Evolutionary conservation across 2,888 invertebrate genomes (phyloP).

Genomic region (Bimastos eiseni): DNA sequence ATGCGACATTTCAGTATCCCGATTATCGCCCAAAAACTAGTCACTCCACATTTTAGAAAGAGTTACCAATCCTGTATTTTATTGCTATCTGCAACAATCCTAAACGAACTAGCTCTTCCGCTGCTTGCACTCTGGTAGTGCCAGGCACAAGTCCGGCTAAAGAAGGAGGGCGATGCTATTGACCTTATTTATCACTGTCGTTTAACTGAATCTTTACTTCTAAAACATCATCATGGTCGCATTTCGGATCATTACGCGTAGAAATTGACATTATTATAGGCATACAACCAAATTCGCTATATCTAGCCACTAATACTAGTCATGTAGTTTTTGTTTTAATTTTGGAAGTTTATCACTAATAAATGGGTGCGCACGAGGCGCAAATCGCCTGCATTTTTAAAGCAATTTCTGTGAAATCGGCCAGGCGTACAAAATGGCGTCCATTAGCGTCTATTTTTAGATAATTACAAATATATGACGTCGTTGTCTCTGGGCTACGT

Average conservation of each 20-base stretch:
- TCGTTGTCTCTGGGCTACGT: background rate
- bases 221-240: background rate
- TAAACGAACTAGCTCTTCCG: too few relatives aligned
- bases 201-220: too few relatives aligned
- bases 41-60: too few relatives aligned
- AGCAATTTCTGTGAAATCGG: background rate
- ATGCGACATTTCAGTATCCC: too few relatives aligned
- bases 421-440: background rate
- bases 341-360: background rate
- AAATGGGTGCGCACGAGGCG: background rate
- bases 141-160: too few relatives aligned
- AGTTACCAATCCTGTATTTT: too few relatives aligned
- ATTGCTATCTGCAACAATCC: too few relatives aligned
- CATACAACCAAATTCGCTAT: background rate
- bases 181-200: too few relatives aligned
- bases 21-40: too few relatives aligned
- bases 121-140: too few relatives aligned
- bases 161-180: too few relatives aligned
- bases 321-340: background rate
- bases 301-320: background rate
- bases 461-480: background rate
- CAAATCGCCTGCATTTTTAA: background rate
- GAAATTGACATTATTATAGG: background rate
- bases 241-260: background rate
- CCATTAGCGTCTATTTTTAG: conserved; percentile 13